These are phyloP conservation scores for Dolichopus griseipennis DNA, from an alignment of 2,888 invertebrate species.

Conservation along the genomic window DNA sequence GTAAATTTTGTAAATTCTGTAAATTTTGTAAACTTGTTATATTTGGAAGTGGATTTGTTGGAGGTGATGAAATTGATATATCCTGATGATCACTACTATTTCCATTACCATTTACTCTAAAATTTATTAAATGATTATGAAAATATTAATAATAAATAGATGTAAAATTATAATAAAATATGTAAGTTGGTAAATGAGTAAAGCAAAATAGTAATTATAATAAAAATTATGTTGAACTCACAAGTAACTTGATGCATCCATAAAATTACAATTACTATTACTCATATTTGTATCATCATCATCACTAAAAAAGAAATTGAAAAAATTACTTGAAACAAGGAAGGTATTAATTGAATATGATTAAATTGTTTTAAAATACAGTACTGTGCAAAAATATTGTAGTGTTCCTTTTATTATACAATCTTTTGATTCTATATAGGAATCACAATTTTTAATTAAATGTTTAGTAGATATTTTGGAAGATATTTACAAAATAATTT, in stretches of 20 bases:
- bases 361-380: too few species aligned
- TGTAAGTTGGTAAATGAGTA: too few species aligned
- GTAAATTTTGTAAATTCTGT: background rate
- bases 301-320: background rate
- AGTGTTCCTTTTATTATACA: too few species aligned
- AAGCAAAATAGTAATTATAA: too few species aligned
- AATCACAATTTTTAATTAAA: too few species aligned
- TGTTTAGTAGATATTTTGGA: too few species aligned
- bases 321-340: background rate
- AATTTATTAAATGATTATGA: background rate
- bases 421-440: too few species aligned
- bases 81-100: background rate
- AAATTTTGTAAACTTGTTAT: background rate
- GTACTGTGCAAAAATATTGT: too few species aligned
- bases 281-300: constrained; percentile 6
- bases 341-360: too few species aligned
- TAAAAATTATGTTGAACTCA: background rate
- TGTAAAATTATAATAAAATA: too few species aligned
- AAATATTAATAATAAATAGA: too few species aligned
- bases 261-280: background rate
- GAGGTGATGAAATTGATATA: background rate
- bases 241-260: background rate
- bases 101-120: background rate
- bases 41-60: background rate
- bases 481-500: too few species aligned